Conservation (phyloP, 2,888 invertebrate species). For the Philaethria dido region DNA sequence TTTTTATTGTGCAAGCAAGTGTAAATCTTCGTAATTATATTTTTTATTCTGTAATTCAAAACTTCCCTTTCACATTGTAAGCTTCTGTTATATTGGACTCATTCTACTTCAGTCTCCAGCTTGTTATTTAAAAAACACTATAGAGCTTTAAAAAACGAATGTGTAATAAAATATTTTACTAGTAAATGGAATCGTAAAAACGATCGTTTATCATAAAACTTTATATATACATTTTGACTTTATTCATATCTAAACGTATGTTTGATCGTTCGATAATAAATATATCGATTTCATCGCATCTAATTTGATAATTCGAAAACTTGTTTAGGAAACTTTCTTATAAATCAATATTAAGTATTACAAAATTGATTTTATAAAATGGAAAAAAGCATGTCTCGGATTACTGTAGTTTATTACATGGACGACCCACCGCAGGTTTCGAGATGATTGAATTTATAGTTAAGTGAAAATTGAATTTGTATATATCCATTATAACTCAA, state of each 20-base stretch:
- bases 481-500: background rate
- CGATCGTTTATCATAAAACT: conserved; percentile 9
- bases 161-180: background rate
- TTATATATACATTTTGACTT: conserved; percentile 25
- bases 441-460: conserved; percentile 21
- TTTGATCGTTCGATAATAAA: conserved; percentile 28
- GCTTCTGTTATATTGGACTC: conserved; percentile 4
- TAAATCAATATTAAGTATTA: conserved; percentile 35
- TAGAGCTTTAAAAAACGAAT: conserved; percentile 1
- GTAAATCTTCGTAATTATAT: conserved; percentile 23
- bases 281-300: conserved; percentile 37
- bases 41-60: conserved; percentile 16
- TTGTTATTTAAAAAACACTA: background rate
- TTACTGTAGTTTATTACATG: conserved; percentile 29
- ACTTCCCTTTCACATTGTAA: background rate
- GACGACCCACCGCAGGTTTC: conserved; percentile 34
- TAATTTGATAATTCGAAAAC: conserved; percentile 32
- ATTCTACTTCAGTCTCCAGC: background rate
- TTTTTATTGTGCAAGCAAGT: conserved; percentile 16
- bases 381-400: conserved; percentile 23
- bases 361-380: conserved; percentile 30
- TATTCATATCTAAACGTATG: conserved; percentile 28
- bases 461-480: conserved; percentile 18
- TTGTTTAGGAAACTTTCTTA: conserved; percentile 27
- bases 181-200: conserved; percentile 15